A percentile compares a stretch with the other conserved stretches of the same genome.
These are phyloP conservation scores for Malurus melanocephalus DNA, from an alignment of 2,113 vertebrate genomes.

Conservation along the genomic window DNA sequence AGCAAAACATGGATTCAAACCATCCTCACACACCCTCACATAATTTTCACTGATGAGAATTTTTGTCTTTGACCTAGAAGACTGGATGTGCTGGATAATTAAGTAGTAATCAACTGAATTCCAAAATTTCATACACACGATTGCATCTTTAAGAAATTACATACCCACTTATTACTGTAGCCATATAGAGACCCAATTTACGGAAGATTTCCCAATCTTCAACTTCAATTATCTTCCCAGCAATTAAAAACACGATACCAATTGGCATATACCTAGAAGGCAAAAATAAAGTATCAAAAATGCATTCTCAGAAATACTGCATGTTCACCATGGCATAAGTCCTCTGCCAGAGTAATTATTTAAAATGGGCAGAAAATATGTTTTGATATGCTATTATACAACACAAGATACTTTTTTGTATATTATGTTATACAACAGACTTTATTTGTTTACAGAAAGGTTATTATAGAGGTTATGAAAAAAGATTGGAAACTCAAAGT, in stretches of 20 bases:
- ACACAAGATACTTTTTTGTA: not conserved
- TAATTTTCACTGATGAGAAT: not conserved
- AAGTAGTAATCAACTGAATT: not conserved
- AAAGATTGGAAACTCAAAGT: not conserved
- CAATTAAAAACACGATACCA: slow-evolving; percentile 94
- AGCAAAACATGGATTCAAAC: not conserved
- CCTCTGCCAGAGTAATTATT: not conserved
- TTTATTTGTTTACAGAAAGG: not conserved
- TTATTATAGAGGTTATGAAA: not conserved
- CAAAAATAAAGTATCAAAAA: slow-evolving; percentile 38
- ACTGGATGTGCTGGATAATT: not conserved
- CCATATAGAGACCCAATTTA: slow-evolving; percentile 97
- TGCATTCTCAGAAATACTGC: not conserved
- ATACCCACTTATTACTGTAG: slow-evolving; percentile 94
- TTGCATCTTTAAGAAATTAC: slow-evolving; percentile 39
- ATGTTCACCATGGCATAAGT: not conserved
- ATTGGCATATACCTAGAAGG: slow-evolving; percentile 92
- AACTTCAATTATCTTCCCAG: slow-evolving; percentile 95
- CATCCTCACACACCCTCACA: not conserved
- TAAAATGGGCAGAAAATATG: not conserved
- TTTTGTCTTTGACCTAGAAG: not conserved
- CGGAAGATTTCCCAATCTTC: slow-evolving; percentile 98
- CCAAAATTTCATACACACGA: not conserved
- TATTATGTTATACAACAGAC: not conserved
- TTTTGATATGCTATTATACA: not conserved